These are phyloP conservation scores for Orchestes rusci DNA, from an alignment of 2,888 invertebrate genomes.

Conservation along the genomic window DNA sequence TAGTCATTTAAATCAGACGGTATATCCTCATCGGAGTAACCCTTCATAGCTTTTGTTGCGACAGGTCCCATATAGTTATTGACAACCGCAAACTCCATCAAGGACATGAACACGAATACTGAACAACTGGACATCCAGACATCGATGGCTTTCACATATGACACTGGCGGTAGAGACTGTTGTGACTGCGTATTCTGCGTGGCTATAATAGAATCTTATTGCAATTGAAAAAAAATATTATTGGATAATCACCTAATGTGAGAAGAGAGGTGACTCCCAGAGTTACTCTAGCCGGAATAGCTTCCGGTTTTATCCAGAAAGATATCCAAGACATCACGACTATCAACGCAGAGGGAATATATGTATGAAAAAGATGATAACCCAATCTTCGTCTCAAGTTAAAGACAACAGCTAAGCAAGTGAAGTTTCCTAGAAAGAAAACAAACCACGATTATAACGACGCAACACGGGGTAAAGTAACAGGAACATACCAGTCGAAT, in stretches of 20 bases:
- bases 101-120: conserved; percentile 82
- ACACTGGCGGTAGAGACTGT: conserved; percentile 81
- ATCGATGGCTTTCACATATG: conserved; percentile 88
- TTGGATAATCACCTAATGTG: conserved; percentile 59
- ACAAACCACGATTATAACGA: too few relatives aligned
- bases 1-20: conserved; percentile 66
- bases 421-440: conserved; percentile 77
- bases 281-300: conserved; percentile 84
- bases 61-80: conserved; percentile 82
- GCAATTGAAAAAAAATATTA: conserved; percentile 8
- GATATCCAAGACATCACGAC: conserved; percentile 96
- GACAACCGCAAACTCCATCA: conserved; percentile 86
- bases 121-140: conserved; percentile 92
- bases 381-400: conserved; percentile 75
- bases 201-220: conserved; percentile 47
- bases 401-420: conserved; percentile 84
- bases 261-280: conserved; percentile 80
- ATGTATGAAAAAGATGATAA: conserved; percentile 87
- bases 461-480: too few relatives aligned
- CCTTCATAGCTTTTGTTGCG: conserved; percentile 84
- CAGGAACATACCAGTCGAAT: conserved; percentile 72
- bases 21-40: conserved; percentile 80
- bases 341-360: conserved; percentile 84
- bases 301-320: conserved; percentile 92
- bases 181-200: conserved; percentile 91